Percentiles rank a stretch among this genome's conserved stretches.
Evolutionary conservation across 2,113 vertebrate species (phyloP).

Genomic region (Acanthisitta chloris): DNA sequence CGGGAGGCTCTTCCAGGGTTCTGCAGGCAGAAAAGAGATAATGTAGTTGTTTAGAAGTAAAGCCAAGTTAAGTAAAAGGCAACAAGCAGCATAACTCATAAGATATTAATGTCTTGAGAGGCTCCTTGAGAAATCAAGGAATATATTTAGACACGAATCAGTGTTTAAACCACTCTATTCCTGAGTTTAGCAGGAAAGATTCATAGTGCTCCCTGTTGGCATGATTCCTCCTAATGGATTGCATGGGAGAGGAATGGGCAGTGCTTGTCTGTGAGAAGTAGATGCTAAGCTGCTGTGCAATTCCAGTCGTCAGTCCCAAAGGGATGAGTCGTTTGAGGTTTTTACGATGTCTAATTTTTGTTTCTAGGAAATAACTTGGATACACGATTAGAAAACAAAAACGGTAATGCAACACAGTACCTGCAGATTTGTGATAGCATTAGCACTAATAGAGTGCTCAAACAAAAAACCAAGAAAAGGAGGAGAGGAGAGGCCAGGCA

Average conservation of each 20-base stretch:
- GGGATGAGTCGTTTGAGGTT: conserved; percentile 45
- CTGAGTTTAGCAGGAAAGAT: background rate
- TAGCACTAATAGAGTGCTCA: conserved; percentile 87
- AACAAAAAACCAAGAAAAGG: conserved; percentile 93
- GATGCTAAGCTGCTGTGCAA: conserved; percentile 34
- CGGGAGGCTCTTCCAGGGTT: background rate
- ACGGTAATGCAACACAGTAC: conserved; percentile 86
- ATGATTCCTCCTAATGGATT: background rate
- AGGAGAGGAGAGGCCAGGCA: conserved; percentile 91
- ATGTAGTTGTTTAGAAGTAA: background rate
- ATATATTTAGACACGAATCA: background rate
- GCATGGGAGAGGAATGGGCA: background rate
- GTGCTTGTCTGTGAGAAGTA: background rate
- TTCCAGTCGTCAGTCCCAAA: conserved; percentile 41
- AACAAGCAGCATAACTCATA: background rate
- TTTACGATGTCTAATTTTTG: conserved; percentile 64
- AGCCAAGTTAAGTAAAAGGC: background rate
- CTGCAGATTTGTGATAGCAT: conserved; percentile 93
- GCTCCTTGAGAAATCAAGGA: background rate
- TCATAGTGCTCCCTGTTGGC: background rate
- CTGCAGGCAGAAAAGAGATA: background rate
- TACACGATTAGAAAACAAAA: conserved; percentile 88
- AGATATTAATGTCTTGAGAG: background rate
- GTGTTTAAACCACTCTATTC: background rate
- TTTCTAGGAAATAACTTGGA: conserved; percentile 88